Conservation (phyloP, 2,888 invertebrate genomes). For the Callyntrura guangdongensis region DNA sequence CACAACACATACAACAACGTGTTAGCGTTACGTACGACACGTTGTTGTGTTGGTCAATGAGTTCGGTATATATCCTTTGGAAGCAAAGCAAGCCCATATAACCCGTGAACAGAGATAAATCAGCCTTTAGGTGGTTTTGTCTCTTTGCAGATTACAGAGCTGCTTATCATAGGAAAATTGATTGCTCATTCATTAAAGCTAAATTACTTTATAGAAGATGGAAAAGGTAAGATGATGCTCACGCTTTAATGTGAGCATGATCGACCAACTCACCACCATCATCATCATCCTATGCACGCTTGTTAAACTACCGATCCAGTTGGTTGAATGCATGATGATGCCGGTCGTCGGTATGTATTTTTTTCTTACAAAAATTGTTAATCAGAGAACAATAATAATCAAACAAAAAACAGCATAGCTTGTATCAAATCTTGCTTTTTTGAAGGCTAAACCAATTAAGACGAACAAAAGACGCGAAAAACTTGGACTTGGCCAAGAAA, state of each 20-base stretch:
- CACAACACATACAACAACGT: too few relatives aligned
- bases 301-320: slow-evolving; percentile 62
- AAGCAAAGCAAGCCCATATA: neutral
- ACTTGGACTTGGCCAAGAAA: slow-evolving; percentile 69
- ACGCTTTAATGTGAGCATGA: slow-evolving; percentile 44
- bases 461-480: slow-evolving; percentile 53
- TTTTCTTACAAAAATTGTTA: neutral
- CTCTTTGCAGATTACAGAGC: neutral
- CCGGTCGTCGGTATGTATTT: slow-evolving; percentile 4
- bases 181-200: slow-evolving; percentile 31
- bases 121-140: neutral
- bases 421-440: slow-evolving; percentile 53
- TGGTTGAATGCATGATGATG: too few relatives aligned
- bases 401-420: slow-evolving; percentile 14
- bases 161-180: slow-evolving; percentile 15
- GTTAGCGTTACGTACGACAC: too few relatives aligned
- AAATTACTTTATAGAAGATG: slow-evolving; percentile 15
- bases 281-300: too few relatives aligned
- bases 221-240: slow-evolving; percentile 44
- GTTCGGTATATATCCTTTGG: neutral
- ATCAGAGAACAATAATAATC: slow-evolving; percentile 28
- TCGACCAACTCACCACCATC: neutral
- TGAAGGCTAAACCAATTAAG: slow-evolving; percentile 62
- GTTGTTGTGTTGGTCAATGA: slow-evolving; percentile 38
- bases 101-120: neutral